Evolutionary conservation across 2,797 vertebrate species (phyloP).

Genomic region (Tapirus indicus): DNA sequence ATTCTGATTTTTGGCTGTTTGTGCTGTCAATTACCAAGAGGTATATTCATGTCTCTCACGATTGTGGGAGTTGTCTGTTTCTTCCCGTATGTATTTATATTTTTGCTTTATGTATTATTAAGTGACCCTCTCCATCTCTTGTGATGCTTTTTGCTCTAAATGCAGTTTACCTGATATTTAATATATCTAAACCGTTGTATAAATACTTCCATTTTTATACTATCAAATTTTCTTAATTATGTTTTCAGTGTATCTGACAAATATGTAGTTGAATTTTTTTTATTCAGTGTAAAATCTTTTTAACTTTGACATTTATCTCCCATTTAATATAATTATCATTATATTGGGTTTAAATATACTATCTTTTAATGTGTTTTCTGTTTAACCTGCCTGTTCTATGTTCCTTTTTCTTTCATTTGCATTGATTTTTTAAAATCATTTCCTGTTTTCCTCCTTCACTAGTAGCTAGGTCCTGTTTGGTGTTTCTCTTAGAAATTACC

Average conservation of each 20-base stretch:
- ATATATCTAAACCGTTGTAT: not conserved
- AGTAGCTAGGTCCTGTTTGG: not conserved
- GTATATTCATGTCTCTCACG: not conserved
- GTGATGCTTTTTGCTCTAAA: constrained; percentile 11
- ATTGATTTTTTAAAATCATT: not conserved
- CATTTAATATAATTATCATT: not conserved
- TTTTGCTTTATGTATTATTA: constrained; percentile 24
- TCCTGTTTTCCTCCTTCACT: not conserved
- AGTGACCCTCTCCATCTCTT: not conserved
- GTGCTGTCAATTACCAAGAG: not conserved
- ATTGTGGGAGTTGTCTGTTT: not conserved
- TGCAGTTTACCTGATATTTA: constrained; percentile 10
- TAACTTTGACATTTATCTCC: not conserved
- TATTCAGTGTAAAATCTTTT: not conserved
- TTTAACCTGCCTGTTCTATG: not conserved
- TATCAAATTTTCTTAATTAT: not conserved
- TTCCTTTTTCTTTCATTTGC: not conserved
- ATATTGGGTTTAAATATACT: not conserved
- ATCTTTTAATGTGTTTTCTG: not conserved
- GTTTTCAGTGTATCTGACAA: not conserved
- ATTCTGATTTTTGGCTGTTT: constrained; percentile 14
- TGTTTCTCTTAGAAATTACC: constrained; percentile 6
- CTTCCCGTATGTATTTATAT: constrained; percentile 7
- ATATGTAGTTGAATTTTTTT: constrained; percentile 38
- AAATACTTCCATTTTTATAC: constrained; percentile 35